Conservation (phyloP, 2,888 invertebrate genomes). For the Opisthograptis luteolata region DNA sequence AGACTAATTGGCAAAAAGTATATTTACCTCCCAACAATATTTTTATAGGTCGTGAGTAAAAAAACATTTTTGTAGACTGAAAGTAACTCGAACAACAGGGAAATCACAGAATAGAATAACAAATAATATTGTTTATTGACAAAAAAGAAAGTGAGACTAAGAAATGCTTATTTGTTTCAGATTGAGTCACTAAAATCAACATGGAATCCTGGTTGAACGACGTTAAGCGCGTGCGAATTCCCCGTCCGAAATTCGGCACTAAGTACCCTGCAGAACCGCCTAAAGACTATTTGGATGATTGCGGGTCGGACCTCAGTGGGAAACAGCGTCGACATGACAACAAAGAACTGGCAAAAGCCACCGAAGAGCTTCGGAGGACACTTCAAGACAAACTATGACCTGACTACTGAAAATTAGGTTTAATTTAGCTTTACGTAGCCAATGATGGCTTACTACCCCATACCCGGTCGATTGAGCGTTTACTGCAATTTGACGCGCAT, state of each 20-base stretch:
- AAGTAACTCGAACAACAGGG: too few relatives aligned
- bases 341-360: slow-evolving; percentile 87
- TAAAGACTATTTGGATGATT: slow-evolving; percentile 90
- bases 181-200: slow-evolving; percentile 4
- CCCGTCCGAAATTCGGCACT: slow-evolving; percentile 91
- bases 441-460: slow-evolving; percentile 35
- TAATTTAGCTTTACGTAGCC: slow-evolving; percentile 48
- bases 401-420: slow-evolving; percentile 40
- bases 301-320: slow-evolving; percentile 79
- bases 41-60: too few relatives aligned
- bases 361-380: slow-evolving; percentile 90
- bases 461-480: slow-evolving; percentile 43
- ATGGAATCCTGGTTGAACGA: slow-evolving; percentile 95
- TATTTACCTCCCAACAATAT: slow-evolving; percentile 2
- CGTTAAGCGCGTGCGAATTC: slow-evolving; percentile 92
- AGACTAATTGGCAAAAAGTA: slow-evolving; percentile 18
- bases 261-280: slow-evolving; percentile 89
- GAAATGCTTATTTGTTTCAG: slow-evolving; percentile 25
- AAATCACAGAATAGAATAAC: too few relatives aligned
- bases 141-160: background rate
- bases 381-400: slow-evolving; percentile 91
- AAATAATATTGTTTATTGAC: background rate
- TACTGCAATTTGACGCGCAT: slow-evolving; percentile 47
- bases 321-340: slow-evolving; percentile 77
- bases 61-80: too few relatives aligned